phyloP scores from a whole-genome alignment of 2,888 invertebrate genomes.

The Lycaena phlaeas region DNA sequence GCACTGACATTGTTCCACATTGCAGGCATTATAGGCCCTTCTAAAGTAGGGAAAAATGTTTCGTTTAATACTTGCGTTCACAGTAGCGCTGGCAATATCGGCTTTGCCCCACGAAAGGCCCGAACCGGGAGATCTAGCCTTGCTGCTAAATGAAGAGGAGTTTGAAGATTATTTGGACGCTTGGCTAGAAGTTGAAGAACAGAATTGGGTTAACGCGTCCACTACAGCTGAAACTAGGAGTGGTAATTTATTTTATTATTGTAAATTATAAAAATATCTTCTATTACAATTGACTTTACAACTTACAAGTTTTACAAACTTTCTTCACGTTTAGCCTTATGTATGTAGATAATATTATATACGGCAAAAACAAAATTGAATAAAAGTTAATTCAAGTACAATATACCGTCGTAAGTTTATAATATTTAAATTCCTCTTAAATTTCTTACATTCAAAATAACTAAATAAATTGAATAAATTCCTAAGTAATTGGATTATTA shows the following conservation, averaged over 20 bases:
- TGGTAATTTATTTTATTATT: constrained; percentile 33
- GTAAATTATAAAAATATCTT: too few relatives aligned
- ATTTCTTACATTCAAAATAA: too few relatives aligned
- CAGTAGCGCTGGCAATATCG: constrained; percentile 26
- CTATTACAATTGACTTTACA: too few relatives aligned
- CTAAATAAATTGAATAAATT: too few relatives aligned
- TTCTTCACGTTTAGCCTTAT: too few relatives aligned
- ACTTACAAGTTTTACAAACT: too few relatives aligned
- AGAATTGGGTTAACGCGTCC: constrained; percentile 31
- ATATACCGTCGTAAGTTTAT: too few relatives aligned
- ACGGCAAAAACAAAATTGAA: too few relatives aligned
- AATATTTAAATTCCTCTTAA: too few relatives aligned
- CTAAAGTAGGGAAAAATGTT: constrained; percentile 13
- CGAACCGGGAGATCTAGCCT: constrained; percentile 46
- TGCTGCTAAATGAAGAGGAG: constrained; percentile 51
- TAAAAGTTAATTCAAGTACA: too few relatives aligned
- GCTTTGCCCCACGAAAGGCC: constrained; percentile 30
- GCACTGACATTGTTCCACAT: not conserved
- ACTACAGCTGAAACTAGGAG: constrained; percentile 24
- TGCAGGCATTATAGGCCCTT: not conserved
- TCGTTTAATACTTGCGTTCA: constrained; percentile 20
- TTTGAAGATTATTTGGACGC: constrained; percentile 60
- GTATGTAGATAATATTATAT: too few relatives aligned
- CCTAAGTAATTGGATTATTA: too few relatives aligned
- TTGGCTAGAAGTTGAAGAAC: constrained; percentile 46